phyloP scores from a whole-genome alignment of 2,797 vertebrate genomes.

The Labeo calbasu region DNA sequence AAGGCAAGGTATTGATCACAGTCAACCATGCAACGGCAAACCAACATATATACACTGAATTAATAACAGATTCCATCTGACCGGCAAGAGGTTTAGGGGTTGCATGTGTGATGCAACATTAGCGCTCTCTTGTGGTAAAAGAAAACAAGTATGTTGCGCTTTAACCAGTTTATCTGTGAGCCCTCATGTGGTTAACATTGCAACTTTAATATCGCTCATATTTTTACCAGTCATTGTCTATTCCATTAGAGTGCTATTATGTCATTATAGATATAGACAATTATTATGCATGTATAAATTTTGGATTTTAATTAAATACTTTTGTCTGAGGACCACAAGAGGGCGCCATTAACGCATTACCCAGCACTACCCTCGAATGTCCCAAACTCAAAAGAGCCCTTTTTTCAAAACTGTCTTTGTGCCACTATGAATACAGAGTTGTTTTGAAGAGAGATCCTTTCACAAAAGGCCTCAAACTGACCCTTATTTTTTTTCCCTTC shows the following conservation, averaged over 20 bases:
- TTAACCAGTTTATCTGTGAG: not conserved
- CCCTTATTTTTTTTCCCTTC: not conserved
- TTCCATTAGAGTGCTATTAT: not conserved
- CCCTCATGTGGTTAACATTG: constrained; percentile 10
- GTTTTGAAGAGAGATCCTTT: constrained; percentile 31
- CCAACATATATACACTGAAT: not conserved
- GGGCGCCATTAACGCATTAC: not conserved
- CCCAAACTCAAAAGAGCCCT: not conserved
- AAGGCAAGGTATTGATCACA: not conserved
- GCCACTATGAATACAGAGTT: constrained; percentile 13
- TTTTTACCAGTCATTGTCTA: not conserved
- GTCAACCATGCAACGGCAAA: not conserved
- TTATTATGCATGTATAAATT: not conserved
- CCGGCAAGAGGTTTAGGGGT: not conserved
- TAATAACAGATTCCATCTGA: not conserved
- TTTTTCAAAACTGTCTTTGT: constrained; percentile 10
- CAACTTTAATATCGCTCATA: not conserved
- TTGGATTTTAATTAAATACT: not conserved
- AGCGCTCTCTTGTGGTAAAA: not conserved
- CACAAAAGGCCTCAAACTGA: not conserved
- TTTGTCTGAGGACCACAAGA: constrained; percentile 9
- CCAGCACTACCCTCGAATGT: not conserved
- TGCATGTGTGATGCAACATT: not conserved
- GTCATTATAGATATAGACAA: too few species aligned
- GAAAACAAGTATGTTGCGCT: not conserved